Conservation (phyloP, 53 echinoderm and acorn worm species). For the Temnopleurus reevesii region DNA sequence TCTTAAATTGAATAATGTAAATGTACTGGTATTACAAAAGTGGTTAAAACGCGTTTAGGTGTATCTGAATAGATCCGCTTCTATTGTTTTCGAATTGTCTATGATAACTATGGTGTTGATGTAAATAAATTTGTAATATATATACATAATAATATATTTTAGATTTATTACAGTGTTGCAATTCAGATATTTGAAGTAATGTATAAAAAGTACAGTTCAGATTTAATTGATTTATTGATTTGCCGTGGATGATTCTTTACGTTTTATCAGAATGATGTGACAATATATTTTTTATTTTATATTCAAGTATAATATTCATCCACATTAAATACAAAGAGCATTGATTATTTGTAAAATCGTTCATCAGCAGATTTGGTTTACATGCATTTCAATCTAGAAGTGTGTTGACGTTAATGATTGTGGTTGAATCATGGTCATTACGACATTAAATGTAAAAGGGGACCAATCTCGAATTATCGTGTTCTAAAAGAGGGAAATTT, state of each 20-base stretch:
- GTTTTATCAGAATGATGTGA: not conserved
- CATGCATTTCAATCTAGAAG: too few relatives aligned
- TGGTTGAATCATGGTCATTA: too few relatives aligned
- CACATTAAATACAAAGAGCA: not conserved
- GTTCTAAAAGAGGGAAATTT: too few relatives aligned
- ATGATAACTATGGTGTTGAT: not conserved
- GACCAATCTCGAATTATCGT: too few relatives aligned
- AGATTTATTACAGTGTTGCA: not conserved
- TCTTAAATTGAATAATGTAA: not conserved
- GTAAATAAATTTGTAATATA: not conserved
- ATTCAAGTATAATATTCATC: not conserved
- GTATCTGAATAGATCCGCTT: too few relatives aligned
- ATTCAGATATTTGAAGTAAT: not conserved
- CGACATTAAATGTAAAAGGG: too few relatives aligned
- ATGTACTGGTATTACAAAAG: too few relatives aligned
- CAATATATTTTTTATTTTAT: not conserved
- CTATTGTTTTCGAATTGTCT: not conserved
- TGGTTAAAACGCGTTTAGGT: too few relatives aligned
- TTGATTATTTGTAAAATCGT: not conserved
- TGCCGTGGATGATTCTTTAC: not conserved
- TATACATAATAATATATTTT: not conserved
- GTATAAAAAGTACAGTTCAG: not conserved
- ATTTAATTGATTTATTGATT: constrained; percentile 16
- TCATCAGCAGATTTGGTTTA: too few relatives aligned
- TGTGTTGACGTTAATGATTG: not conserved